Evolutionary conservation across 2,113 vertebrate species (phyloP), one percentile per base, ranked within the genome.

Genomic region (Elachura formosa): DNA sequence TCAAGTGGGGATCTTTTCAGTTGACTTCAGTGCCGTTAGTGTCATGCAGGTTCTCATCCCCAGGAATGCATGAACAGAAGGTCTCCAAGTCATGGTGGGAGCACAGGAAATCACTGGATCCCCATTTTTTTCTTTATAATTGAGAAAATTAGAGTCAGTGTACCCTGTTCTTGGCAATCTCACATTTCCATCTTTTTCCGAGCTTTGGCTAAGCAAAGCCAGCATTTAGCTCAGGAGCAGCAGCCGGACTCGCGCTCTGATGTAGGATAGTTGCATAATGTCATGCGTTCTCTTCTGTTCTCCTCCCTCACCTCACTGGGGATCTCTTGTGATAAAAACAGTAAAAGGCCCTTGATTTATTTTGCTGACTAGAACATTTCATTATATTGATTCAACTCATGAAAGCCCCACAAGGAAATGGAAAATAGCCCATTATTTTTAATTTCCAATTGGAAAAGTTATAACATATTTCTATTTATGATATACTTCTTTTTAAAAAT

Each of bases 401-500:
- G 96, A 95, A 94, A 95, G 45, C 56, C 73, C 68, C 94, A 92
- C 83, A 93, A 96, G 95, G 94, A 96, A 95, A 94, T 93, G 76
- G 94, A 97, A 97, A 96, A 95, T 81, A 95, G 93, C 64, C 92
- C 83, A 95, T 96, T 97, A 97, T 96, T 97, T 97, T 97, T 95
- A 96, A 96, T 97, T 97, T 97, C 73, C 91, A 97, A 75, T 81
- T 78, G 94, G 89, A 96, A 92, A 96, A 93, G 90, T 96, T 94
- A 89, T 80, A 96, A 90, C 86, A 63, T n/a, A 71, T 93, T 93
- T 93, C 96, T 96, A 89, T 96, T 95, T 95, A 96, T 94, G 83
- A 95, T 68, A 80, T 78, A 73, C 34, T 33, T 79, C 25, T 81
- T 84, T 81, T 95, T 81, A 55, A n/a, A 0, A 43, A 95, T 93